Evolutionary conservation across 2,113 vertebrate genomes (phyloP).

Genomic region (Indri indri): DNA sequence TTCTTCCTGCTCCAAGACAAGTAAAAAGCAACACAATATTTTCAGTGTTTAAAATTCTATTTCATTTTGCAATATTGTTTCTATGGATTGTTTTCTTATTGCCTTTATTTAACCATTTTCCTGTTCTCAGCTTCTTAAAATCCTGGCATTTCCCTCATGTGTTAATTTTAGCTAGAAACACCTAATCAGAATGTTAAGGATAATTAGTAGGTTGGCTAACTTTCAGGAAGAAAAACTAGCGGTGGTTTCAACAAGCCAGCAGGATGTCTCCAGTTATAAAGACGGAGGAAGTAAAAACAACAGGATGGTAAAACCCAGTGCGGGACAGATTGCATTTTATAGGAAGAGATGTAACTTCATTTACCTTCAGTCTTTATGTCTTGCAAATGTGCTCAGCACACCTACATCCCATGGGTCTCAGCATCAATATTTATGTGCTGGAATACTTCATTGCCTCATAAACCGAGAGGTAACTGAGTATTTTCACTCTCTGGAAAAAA

Average conservation of each 20-base stretch:
- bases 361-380: constrained; percentile 77
- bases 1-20: not conserved
- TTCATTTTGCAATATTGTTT: constrained; percentile 42
- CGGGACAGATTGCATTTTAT: constrained; percentile 76
- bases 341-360: constrained; percentile 83
- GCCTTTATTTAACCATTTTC: constrained; percentile 51
- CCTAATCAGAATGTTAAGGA: constrained; percentile 71
- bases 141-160: constrained; percentile 49
- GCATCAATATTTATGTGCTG: constrained; percentile 81
- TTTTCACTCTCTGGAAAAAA: constrained; percentile 75
- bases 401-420: constrained; percentile 75
- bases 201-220: constrained; percentile 70
- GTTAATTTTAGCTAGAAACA: constrained; percentile 59
- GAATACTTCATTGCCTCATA: constrained; percentile 83
- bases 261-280: constrained; percentile 65
- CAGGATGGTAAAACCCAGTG: constrained; percentile 59
- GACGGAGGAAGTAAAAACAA: constrained; percentile 70
- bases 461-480: constrained; percentile 80
- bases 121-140: constrained; percentile 38
- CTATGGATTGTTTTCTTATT: constrained; percentile 34
- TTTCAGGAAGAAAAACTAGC: constrained; percentile 65
- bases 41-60: not conserved
- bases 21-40: constrained; percentile 33
- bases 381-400: constrained; percentile 77
- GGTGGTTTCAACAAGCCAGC: constrained; percentile 25